Conservation (phyloP, 2,797 vertebrate species). For the Eospalax fontanierii region DNA sequence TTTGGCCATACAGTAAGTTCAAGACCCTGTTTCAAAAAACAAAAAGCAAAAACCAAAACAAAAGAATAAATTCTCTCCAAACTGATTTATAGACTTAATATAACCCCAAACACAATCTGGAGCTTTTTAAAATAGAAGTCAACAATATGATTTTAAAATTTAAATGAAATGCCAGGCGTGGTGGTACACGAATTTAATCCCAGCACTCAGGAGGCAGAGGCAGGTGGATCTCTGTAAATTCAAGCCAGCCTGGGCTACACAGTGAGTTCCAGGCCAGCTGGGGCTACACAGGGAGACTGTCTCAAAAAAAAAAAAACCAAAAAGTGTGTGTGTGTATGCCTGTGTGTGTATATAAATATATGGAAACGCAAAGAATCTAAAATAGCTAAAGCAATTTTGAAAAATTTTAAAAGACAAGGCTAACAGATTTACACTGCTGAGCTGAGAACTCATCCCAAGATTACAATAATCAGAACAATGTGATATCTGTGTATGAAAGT, state of each 20-base stretch:
- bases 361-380: conserved; percentile 14
- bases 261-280: too few relatives aligned
- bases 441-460: background rate
- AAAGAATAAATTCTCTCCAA: background rate
- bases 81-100: background rate
- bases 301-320: too few relatives aligned
- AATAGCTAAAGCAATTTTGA: conserved; percentile 56
- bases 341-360: too few relatives aligned
- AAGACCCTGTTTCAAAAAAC: background rate
- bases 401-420: conserved; percentile 41
- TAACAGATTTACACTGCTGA: background rate
- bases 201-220: too few relatives aligned
- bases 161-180: too few relatives aligned
- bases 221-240: too few relatives aligned
- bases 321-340: too few relatives aligned
- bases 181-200: too few relatives aligned
- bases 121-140: background rate
- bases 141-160: conserved; percentile 28
- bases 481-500: background rate
- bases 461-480: background rate
- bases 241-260: too few relatives aligned
- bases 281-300: too few relatives aligned
- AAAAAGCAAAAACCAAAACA: background rate
- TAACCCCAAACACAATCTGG: background rate
- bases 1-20: too few relatives aligned